Evolutionary conservation across 2,797 vertebrate genomes (phyloP), one percentile per base, ranked within the genome.

Genomic region (Eupleurogrammus muticus): DNA sequence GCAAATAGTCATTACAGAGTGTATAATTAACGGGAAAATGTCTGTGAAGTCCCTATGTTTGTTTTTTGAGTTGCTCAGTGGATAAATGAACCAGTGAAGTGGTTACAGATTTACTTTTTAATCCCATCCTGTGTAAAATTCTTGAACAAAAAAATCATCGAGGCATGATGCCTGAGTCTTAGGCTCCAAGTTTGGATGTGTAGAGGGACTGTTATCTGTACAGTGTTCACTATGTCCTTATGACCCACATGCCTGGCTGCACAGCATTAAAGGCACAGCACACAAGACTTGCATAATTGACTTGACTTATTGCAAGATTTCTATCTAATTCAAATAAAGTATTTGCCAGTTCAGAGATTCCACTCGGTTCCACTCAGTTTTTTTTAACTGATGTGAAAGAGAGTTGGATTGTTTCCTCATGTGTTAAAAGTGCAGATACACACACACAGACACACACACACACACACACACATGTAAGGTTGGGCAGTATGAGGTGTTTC

Each of bases 221-320:
- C 23, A 40, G 19, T 53, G 68, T 82, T 32, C 55, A 42, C 28
- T 70, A 68, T 83, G 76, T 48, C 47, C 67, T 10, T 44, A 24
- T 47, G 40, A 69, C 21, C 12, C 7, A 44, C 53, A 32, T 46
- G 21, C 12, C 23, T 53, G 13, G 1, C 46, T 8, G 9, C 14
- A 10, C 21, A 13, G n/a, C 8, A 19, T 63, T 70, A 56, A 71
- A 63, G 63, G 5, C 44, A 61, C 48, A 65, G 36, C 28, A 34
- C 44, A 14, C 14, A 28, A 50, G 23, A 42, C 13, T 35, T 57
- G 68, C 16, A 23, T 24, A 10, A 21, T 17, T 44, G 16, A 42
- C 38, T 14, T 40, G 1, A 38, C n/a, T 9, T 38, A 34, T 35
- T 49, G 1, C 42, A 9, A 16, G 47, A 52, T 47, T 62, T 34